Percentiles rank a stretch among this genome's conserved stretches.
Evolutionary conservation across 2,113 vertebrate genomes (phyloP).

Genomic region (Lophotis ruficrista): DNA sequence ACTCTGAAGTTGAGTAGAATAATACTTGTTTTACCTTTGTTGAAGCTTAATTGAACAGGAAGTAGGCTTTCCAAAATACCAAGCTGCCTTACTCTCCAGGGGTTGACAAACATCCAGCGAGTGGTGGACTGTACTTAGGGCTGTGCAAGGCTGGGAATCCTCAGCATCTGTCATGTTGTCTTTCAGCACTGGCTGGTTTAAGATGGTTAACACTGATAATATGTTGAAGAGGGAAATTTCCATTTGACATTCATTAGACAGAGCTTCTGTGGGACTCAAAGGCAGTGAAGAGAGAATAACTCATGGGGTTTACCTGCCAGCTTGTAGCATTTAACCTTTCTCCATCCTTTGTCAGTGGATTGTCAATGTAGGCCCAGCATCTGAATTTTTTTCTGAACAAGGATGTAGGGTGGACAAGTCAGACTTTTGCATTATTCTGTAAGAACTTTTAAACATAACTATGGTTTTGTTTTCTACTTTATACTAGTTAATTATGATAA

Average conservation of each 20-base stretch:
- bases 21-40: background rate
- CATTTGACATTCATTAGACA: background rate
- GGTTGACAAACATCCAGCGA: background rate
- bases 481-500: background rate
- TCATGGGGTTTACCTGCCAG: background rate
- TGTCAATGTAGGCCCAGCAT: background rate
- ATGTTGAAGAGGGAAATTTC: background rate
- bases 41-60: background rate
- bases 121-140: background rate
- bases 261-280: background rate
- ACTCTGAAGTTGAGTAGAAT: background rate
- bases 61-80: background rate
- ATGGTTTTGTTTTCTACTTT: background rate
- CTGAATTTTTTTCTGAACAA: background rate
- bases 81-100: background rate
- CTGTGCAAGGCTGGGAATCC: background rate
- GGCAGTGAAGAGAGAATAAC: background rate
- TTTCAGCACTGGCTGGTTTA: background rate
- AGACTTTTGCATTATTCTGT: background rate
- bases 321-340: background rate
- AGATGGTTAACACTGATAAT: background rate
- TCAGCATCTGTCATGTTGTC: background rate
- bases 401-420: background rate
- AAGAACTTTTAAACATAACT: background rate
- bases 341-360: background rate